phyloP scores from a whole-genome alignment of 2,113 vertebrate genomes.

The Zosterops pallidus region DNA sequence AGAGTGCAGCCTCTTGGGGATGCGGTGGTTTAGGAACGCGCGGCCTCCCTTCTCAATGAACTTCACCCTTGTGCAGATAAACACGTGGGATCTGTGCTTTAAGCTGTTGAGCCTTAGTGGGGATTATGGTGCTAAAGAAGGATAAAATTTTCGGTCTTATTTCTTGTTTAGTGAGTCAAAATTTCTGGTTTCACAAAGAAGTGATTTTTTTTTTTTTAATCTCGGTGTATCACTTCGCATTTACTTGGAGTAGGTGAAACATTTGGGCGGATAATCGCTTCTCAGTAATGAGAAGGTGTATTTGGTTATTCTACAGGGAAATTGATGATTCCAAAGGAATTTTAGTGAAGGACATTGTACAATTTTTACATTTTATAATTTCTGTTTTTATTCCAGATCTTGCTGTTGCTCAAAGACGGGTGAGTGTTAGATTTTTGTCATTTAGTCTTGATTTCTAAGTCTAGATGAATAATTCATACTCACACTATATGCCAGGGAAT shows the following conservation, averaged over 20 bases:
- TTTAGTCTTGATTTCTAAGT: conserved; percentile 11
- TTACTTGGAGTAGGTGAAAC: background rate
- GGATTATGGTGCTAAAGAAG: background rate
- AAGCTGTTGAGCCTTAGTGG: background rate
- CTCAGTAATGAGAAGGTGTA: background rate
- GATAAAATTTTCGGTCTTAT: background rate
- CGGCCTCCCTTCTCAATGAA: background rate
- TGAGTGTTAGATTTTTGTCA: conserved; percentile 35
- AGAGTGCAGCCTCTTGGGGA: background rate
- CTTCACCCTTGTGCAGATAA: background rate
- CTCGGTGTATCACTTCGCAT: background rate
- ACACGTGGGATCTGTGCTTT: background rate
- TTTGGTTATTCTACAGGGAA: background rate
- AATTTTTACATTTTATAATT: background rate
- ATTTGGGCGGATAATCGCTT: background rate
- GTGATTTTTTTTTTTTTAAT: background rate
- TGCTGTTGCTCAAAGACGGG: conserved; percentile 13
- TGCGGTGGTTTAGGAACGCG: background rate
- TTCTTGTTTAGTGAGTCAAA: background rate
- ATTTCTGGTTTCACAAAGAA: background rate
- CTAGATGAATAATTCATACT: conserved; percentile 33
- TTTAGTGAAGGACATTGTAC: background rate
- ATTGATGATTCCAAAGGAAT: background rate
- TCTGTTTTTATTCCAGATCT: conserved; percentile 44
- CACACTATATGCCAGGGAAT: background rate